Conservation (phyloP, 2,888 invertebrate genomes). For the Lycocerus yunnanus region DNA sequence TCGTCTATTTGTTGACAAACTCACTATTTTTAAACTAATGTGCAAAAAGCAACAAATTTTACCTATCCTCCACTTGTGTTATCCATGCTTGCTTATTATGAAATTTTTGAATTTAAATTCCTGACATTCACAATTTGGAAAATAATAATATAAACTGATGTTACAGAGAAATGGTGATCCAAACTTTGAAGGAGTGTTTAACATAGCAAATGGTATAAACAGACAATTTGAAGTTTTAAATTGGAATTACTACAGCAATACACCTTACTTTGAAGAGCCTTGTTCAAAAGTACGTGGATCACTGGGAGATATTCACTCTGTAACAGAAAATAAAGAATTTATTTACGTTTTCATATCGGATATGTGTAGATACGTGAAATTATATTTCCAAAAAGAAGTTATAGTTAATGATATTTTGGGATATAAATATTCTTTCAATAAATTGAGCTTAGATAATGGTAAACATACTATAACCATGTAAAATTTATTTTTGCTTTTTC, state of each 20-base stretch:
- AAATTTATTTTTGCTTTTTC: not conserved
- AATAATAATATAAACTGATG: not conserved
- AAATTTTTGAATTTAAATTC: too few relatives aligned
- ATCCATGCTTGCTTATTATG: too few relatives aligned
- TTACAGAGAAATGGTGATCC: conserved; percentile 77
- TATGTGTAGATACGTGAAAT: conserved; percentile 70
- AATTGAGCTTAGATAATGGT: conserved; percentile 72
- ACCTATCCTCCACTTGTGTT: too few relatives aligned
- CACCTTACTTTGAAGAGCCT: conserved; percentile 58
- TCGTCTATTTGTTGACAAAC: too few relatives aligned
- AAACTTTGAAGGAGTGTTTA: conserved; percentile 74
- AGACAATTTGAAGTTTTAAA: conserved; percentile 67
- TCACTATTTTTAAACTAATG: too few relatives aligned
- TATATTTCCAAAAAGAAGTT: conserved; percentile 66
- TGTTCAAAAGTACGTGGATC: conserved; percentile 72
- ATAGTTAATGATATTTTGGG: conserved; percentile 64
- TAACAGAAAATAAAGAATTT: conserved; percentile 61
- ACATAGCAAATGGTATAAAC: conserved; percentile 72
- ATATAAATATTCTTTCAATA: conserved; percentile 68
- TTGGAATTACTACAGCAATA: conserved; percentile 72
- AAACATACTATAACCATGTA: conserved; percentile 26
- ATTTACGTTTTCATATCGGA: conserved; percentile 75
- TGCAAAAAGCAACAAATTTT: too few relatives aligned
- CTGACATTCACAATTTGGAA: too few relatives aligned
- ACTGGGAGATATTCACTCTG: conserved; percentile 80